Conservation (phyloP, 2,888 invertebrate species). For the Ichneumoninae sp. region DNA sequence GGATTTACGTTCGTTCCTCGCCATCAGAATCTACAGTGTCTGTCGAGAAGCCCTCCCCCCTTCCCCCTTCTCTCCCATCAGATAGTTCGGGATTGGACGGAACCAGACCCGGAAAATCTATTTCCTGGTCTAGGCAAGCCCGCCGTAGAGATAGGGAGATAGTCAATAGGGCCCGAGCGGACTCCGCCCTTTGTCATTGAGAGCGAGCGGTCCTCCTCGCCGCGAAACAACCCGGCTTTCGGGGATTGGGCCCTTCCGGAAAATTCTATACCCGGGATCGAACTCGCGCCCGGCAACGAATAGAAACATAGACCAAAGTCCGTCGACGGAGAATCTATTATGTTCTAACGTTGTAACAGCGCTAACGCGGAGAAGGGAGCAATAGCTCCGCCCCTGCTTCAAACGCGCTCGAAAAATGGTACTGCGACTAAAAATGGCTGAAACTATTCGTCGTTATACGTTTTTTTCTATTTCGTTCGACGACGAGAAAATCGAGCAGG, state of each 20-base stretch:
- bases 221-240: conserved; percentile 39
- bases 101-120: conserved; percentile 44
- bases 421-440: neutral
- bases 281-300: neutral
- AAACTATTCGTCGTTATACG: neutral
- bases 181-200: conserved; percentile 61
- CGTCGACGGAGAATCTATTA: neutral
- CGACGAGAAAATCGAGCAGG: neutral
- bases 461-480: neutral
- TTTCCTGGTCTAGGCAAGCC: conserved; percentile 28
- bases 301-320: conserved; percentile 29
- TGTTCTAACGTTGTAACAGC: conserved; percentile 4
- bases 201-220: conserved; percentile 1
- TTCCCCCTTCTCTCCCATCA: no score
- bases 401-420: neutral
- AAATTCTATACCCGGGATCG: conserved; percentile 33
- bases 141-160: neutral
- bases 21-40: conserved; percentile 28
- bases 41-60: neutral
- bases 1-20: conserved; percentile 12
- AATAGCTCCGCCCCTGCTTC: conserved; percentile 41
- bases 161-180: conserved; percentile 25
- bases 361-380: conserved; percentile 19
- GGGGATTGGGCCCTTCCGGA: conserved; percentile 52
- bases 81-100: conserved; percentile 38